Evolutionary conservation across 2,113 vertebrate genomes (phyloP).

Genomic region (Pluvianellus socialis): DNA sequence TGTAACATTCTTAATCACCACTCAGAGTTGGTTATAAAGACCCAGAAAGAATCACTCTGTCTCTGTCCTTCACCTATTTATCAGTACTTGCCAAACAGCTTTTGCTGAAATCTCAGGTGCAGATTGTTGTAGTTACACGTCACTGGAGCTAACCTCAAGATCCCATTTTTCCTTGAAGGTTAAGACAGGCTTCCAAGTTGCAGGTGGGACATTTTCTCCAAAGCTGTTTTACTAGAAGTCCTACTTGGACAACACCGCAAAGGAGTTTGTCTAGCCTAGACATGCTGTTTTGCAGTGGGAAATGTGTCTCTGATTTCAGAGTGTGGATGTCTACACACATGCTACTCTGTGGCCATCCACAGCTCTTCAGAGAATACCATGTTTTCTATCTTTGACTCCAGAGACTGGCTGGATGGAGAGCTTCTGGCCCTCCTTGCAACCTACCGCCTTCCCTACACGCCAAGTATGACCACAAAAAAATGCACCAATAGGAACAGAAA

Average conservation of each 20-base stretch:
- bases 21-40: background rate
- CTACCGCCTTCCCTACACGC: background rate
- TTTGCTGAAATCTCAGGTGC: background rate
- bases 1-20: background rate
- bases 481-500: background rate
- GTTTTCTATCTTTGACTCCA: background rate
- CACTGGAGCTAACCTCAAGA: background rate
- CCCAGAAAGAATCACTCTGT: background rate
- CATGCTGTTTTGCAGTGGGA: background rate
- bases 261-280: background rate
- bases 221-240: background rate
- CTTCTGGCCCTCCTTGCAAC: background rate
- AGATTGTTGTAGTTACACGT: background rate
- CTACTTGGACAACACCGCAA: background rate
- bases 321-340: background rate
- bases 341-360: background rate
- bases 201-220: background rate
- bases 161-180: background rate
- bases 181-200: background rate
- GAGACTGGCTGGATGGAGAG: background rate
- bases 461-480: background rate
- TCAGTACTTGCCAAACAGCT: background rate
- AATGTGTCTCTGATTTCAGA: background rate
- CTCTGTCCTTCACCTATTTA: background rate
- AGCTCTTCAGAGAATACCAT: background rate